Evolutionary conservation across 2,888 invertebrate species (phyloP).

Genomic region (Ditylenchus weischeri): DNA sequence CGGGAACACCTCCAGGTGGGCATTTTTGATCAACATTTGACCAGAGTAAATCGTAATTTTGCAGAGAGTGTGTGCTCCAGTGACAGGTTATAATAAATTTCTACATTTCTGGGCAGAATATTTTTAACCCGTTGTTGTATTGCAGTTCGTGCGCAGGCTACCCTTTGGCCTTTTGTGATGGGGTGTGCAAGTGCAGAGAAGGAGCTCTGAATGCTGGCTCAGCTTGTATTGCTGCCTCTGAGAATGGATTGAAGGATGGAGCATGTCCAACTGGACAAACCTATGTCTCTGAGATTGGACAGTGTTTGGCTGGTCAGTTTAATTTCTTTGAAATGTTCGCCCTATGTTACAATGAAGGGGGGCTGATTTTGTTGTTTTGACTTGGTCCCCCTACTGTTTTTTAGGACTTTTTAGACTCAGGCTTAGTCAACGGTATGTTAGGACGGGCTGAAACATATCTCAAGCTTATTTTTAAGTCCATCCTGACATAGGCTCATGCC

Average conservation of each 20-base stretch:
- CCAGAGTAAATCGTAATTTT: background rate
- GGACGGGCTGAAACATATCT: no score
- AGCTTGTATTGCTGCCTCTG: slow-evolving; percentile 47
- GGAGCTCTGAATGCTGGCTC: slow-evolving; percentile 57
- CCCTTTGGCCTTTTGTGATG: slow-evolving; percentile 55
- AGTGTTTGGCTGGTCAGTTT: slow-evolving; percentile 55
- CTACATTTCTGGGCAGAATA: no score
- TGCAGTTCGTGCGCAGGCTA: slow-evolving; percentile 55
- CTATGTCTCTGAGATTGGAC: slow-evolving; percentile 57
- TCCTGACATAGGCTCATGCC: no score
- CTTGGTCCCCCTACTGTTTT: no score
- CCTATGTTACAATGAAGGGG: no score
- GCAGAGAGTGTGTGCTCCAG: slow-evolving; percentile 26
- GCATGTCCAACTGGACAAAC: slow-evolving; percentile 44
- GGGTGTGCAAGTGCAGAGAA: slow-evolving; percentile 54
- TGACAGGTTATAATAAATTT: slow-evolving; percentile 9
- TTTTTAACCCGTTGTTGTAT: no score
- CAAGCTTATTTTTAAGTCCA: no score
- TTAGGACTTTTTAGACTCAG: no score
- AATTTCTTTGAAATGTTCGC: background rate
- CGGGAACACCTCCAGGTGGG: slow-evolving; percentile 3
- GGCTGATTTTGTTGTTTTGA: no score
- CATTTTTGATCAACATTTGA: background rate
- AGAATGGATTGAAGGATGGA: slow-evolving; percentile 12
- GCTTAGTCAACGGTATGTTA: no score